phyloP scores from a whole-genome alignment of 2,113 vertebrate genomes.

The Antennarius striatus region DNA sequence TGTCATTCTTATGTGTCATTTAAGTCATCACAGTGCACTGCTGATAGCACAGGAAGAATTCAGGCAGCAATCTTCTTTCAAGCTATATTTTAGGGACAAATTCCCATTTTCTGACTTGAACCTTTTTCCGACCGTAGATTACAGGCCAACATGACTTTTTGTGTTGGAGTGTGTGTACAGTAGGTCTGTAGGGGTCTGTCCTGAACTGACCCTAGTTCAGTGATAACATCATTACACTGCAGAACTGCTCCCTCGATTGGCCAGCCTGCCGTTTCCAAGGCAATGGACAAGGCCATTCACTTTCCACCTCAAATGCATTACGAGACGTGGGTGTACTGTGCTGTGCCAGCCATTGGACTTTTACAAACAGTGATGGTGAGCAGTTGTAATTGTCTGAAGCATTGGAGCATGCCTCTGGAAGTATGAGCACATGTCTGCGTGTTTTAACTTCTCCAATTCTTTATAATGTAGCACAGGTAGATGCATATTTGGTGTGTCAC shows the following conservation, averaged over 20 bases:
- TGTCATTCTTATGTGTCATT: background rate
- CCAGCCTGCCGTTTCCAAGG: conserved; percentile 72
- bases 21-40: background rate
- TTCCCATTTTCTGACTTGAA: background rate
- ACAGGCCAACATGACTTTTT: background rate
- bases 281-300: conserved; percentile 57
- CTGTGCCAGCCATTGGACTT: conserved; percentile 7
- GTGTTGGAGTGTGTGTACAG: conserved; percentile 36
- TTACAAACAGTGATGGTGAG: conserved; percentile 32
- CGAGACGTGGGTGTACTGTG: conserved; percentile 18
- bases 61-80: background rate
- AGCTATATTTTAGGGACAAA: background rate
- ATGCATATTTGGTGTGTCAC: no score
- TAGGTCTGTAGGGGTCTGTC: conserved; percentile 56
- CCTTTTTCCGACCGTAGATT: background rate
- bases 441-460: background rate
- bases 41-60: conserved; percentile 1
- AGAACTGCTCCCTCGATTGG: conserved; percentile 37
- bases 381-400: conserved; percentile 4
- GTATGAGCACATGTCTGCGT: conserved; percentile 9
- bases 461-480: no score
- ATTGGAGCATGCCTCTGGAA: background rate
- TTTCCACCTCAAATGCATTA: conserved; percentile 60
- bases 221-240: conserved; percentile 70
- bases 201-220: conserved; percentile 60